Evolutionary conservation across 2,113 vertebrate genomes (phyloP).

Genomic region (Sinocyclocheilus grahami): DNA sequence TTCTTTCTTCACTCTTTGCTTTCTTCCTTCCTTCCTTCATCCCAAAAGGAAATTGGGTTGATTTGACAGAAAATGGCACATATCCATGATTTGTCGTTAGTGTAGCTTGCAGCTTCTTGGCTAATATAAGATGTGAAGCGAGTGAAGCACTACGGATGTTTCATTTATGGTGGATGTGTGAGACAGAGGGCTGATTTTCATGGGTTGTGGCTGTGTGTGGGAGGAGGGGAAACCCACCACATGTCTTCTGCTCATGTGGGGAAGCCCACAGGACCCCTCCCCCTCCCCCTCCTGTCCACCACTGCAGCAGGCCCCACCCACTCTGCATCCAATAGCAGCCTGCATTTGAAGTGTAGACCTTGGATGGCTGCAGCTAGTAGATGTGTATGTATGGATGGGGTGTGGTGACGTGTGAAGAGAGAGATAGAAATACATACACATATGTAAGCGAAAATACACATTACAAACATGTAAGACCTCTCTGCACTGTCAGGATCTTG

Average conservation of each 20-base stretch:
- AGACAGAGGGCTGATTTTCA: background rate
- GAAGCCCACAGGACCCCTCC: conserved; percentile 37
- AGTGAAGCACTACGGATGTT: background rate
- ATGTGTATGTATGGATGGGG: conserved; percentile 27
- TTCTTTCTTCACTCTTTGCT: background rate
- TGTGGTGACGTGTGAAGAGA: background rate
- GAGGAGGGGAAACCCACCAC: conserved; percentile 48
- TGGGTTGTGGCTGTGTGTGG: conserved; percentile 25
- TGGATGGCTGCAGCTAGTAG: conserved; percentile 50
- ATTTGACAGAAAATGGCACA: background rate
- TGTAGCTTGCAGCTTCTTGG: background rate
- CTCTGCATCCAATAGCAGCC: conserved; percentile 67
- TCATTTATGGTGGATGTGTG: background rate
- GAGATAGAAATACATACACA: conserved; percentile 1
- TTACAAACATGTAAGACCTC: background rate
- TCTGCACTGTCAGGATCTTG: background rate
- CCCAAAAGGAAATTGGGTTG: background rate
- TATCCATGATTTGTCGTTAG: background rate
- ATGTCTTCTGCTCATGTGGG: conserved; percentile 42
- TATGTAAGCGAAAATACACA: background rate
- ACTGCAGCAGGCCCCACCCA: conserved; percentile 76
- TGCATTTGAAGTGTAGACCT: conserved; percentile 39
- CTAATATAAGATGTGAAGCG: background rate
- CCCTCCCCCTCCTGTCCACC: conserved; percentile 58
- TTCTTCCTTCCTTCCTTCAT: background rate